Evolutionary conservation across 2,113 vertebrate genomes (phyloP).

Genomic region (Vulpes vulpes): DNA sequence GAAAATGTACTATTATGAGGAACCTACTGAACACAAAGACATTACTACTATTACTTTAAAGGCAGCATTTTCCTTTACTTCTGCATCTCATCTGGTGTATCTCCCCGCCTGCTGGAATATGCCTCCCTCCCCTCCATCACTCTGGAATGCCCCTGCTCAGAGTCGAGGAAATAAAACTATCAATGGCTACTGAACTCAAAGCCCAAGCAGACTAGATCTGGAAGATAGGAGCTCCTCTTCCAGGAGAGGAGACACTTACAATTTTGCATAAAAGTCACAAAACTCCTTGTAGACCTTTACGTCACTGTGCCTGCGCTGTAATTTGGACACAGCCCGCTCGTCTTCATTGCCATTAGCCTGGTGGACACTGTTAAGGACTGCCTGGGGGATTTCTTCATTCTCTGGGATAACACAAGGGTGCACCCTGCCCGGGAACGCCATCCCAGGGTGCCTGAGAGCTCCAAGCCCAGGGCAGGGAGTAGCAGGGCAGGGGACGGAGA

Average conservation of each 20-base stretch:
- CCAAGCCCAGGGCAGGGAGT: slow-evolving; percentile 1
- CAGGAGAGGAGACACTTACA: slow-evolving; percentile 91
- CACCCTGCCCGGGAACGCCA: slow-evolving; percentile 88
- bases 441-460: slow-evolving; percentile 61
- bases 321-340: slow-evolving; percentile 93
- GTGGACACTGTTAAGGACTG: slow-evolving; percentile 81
- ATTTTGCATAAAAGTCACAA: slow-evolving; percentile 98
- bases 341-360: slow-evolving; percentile 85
- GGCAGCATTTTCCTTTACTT: background rate
- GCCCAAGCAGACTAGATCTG: background rate
- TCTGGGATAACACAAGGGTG: slow-evolving; percentile 91
- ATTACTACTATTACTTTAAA: background rate
- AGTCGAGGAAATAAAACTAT: background rate
- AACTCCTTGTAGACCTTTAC: slow-evolving; percentile 99
- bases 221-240: background rate
- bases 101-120: background rate
- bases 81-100: background rate
- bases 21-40: background rate
- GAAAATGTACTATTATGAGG: background rate
- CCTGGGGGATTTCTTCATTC: slow-evolving; percentile 87
- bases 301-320: slow-evolving; percentile 96
- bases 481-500: slow-evolving; percentile 56
- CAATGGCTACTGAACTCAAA: background rate
- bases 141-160: background rate
- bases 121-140: background rate